Base-by-base conservation (phyloP, 2,113 vertebrate genomes). In the Hippocampus mohnikei region DNA sequence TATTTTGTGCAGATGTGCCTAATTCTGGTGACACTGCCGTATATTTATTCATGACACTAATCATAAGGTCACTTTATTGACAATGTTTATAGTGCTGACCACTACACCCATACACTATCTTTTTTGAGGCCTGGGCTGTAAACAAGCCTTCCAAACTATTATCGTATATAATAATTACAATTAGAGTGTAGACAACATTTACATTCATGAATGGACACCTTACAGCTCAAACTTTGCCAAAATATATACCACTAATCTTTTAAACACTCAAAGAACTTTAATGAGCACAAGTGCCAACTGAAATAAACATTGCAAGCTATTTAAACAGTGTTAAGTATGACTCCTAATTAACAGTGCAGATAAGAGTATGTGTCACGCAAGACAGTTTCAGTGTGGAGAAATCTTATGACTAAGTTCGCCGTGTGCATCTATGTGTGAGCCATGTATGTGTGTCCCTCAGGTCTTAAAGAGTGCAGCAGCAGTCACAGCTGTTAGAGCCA, bases 401-500 rank as follows among this genome's bases (percentile, higher is more conserved):
- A 74, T 76, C 69, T 71, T 66, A 72, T 27, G 10, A 82, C 69
- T 60, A 48, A 53, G 42, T 79, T 78, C 11, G n/a, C 16, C 71
- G 41, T 71, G 69, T 66, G 44, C 60, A 55, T 55, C 61, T 73
- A 60, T 61, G 65, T 66, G 48, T 67, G 64, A 46, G 53, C 37
- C 61, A n/a, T 46, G 9, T 46, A 48, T 68, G 42, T 46, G 29
- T 37, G 6, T 71, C 69, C 72, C 72, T 91, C 85, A 95, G 92
- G 94, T 95, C 94, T 94, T 96, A 90, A 93, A 94, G 88, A 98
- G 92, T 91, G 95, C 88, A 73, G 95, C 95, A 85, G 94, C 94
- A 81, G 96, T 96, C 89, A 98, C 94, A 76, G 94, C 95, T 77
- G 96, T 94, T 90, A 97, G 91, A 92, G 94, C 94, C 91, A 94